Percentiles rank a stretch among this genome's conserved stretches.
Evolutionary conservation across 2,888 invertebrate genomes (phyloP).

Genomic region (Thysanoteuthis rhombus): DNA sequence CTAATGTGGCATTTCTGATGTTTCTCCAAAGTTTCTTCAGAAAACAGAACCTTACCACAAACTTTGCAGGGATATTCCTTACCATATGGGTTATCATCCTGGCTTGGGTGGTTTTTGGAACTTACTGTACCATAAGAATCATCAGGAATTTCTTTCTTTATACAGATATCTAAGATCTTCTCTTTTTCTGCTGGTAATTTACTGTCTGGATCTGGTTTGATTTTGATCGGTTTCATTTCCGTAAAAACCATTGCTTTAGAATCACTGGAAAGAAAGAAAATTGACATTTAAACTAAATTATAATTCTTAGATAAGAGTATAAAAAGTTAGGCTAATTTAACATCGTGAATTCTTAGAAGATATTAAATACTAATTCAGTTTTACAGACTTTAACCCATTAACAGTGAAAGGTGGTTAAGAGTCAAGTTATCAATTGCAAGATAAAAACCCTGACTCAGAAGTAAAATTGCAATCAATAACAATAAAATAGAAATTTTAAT

Average conservation of each 20-base stretch:
- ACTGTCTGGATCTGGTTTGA: neutral
- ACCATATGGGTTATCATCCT: neutral
- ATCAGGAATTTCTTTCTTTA: neutral
- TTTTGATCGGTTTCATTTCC: neutral
- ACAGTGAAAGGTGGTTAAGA: no score
- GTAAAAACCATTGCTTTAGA: neutral
- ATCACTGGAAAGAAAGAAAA: neutral
- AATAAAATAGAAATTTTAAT: no score
- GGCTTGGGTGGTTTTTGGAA: neutral
- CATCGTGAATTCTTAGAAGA: no score
- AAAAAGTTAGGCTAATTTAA: neutral
- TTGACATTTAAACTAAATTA: neutral
- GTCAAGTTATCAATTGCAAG: no score
- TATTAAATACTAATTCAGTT: no score
- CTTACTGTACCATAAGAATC: neutral
- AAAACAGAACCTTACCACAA: neutral
- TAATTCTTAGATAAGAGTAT: neutral
- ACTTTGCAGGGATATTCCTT: neutral
- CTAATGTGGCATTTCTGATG: neutral
- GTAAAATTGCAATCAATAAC: no score
- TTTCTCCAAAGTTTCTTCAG: neutral
- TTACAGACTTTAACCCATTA: no score
- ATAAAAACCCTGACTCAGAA: no score
- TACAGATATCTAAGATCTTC: neutral
- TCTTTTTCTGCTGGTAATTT: neutral